Conservation (phyloP, 1,140 invertebrate genomes). For the Papilio polyxenes region DNA sequence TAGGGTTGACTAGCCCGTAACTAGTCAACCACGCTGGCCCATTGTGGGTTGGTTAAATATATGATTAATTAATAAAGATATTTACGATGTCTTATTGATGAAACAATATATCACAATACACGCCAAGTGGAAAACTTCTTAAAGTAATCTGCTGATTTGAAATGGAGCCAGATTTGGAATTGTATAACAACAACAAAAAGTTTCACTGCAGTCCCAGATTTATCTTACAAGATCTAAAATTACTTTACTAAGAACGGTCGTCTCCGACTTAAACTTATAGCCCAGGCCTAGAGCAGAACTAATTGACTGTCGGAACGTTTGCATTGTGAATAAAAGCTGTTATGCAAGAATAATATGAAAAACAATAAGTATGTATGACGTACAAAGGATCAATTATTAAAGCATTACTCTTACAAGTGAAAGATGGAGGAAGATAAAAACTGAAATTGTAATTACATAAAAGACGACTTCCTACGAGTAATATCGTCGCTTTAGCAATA, state of each 20-base stretch:
- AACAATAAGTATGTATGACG: too few relatives aligned
- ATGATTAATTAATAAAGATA: too few relatives aligned
- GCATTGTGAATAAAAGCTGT: too few relatives aligned
- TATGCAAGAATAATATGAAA: too few relatives aligned
- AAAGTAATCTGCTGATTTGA: conserved; percentile 31
- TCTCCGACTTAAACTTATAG: neutral
- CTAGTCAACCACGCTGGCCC: too few relatives aligned
- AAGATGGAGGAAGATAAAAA: neutral
- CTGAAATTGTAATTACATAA: neutral
- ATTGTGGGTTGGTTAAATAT: too few relatives aligned
- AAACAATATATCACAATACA: conserved; percentile 13
- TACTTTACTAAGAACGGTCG: neutral
- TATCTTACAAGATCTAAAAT: conserved; percentile 16
- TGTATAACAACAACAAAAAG: conserved; percentile 24
- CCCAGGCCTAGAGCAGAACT: neutral
- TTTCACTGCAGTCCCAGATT: neutral
- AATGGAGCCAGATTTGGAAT: conserved; percentile 35
- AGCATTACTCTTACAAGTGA: neutral
- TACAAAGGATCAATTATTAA: too few relatives aligned
- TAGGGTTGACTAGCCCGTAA: too few relatives aligned
- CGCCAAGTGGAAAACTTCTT: conserved; percentile 15
- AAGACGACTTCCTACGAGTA: neutral
- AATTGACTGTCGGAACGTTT: neutral
- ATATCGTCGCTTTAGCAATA: neutral
- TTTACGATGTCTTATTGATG: neutral